Evolutionary conservation across 2,113 vertebrate species (phyloP), one percentile per base, ranked within the genome.

Genomic region (Seriola rivoliana): DNA sequence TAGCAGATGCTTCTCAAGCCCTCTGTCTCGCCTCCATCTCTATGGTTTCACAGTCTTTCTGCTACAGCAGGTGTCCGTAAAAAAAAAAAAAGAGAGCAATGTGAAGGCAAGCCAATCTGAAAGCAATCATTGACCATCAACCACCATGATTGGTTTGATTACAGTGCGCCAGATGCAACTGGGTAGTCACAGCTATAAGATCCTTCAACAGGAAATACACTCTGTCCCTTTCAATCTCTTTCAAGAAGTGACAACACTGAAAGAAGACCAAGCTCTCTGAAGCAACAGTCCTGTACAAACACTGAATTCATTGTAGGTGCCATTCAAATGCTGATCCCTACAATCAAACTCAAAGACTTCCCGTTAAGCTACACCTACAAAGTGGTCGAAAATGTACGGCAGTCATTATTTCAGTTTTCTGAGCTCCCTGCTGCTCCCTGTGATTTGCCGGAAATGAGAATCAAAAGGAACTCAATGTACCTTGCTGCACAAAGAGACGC

Each of bases 71-170:
- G 90, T 92, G 91, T 87, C 80, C 29, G 21, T 89, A 57, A 83
- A 89, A 71, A 7, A 78, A 50, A 38, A 44, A 38, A 16, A 64
- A n/a, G 42, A n/a, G 10, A 67, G 73, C 84, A 10, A 40, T 71
- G 79, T 71, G 85, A 86, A 84, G 86, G 76, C 58, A 58, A 91
- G 90, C 89, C 90, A 92, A 93, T 93, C 93, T 89, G 86, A 94
- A 92, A 89, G 93, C 92, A 92, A 94, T 94, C 92, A 93, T 75
- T 92, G 92, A 92, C 92, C 89, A 92, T 94, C 93, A 93, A 81
- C 80, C 78, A 4, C 62, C 63, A 3, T 94, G 93, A 94, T 92
- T 93, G 93, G 88, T 94, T 91, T 94, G 93, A 94, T 94, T 94
- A 92, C 90, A 85, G 89, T 79, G 80, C 38, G 59, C 85, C 92